A percentile compares a stretch with the other conserved stretches of the same genome.
phyloP scores from a whole-genome alignment of 2,113 vertebrate genomes.

The Eubucco bourcierii region DNA sequence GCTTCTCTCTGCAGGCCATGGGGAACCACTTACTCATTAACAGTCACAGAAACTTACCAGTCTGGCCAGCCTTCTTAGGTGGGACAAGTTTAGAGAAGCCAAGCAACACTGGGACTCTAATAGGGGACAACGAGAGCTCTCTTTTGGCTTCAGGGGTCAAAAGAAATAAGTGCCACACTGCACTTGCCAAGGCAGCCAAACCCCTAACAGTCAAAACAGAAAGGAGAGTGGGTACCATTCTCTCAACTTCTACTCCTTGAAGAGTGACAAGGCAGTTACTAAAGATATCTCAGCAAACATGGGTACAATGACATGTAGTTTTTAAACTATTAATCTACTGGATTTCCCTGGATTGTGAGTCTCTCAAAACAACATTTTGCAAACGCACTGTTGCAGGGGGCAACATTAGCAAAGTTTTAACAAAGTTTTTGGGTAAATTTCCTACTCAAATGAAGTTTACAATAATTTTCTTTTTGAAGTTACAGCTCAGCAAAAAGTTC shows the following conservation, averaged over 20 bases:
- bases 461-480: neutral
- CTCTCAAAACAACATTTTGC: neutral
- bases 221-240: neutral
- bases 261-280: neutral
- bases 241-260: neutral
- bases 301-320: neutral
- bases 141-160: neutral
- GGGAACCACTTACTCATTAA: neutral
- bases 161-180: neutral
- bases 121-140: neutral
- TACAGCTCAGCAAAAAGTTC: neutral
- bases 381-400: neutral
- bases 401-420: neutral
- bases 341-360: neutral
- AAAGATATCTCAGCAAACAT: neutral
- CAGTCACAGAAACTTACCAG: neutral
- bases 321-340: neutral
- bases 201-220: neutral
- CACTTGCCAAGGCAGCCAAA: neutral
- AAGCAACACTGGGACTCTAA: neutral
- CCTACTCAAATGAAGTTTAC: neutral
- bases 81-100: neutral
- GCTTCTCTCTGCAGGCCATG: accelerated
- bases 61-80: neutral
- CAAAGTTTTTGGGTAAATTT: neutral